A percentile compares a stretch with the other conserved stretches of the same genome.
These are phyloP conservation scores for Chrysomela aeneicollis DNA, from an alignment of 2,888 invertebrate species.

Conservation along the genomic window DNA sequence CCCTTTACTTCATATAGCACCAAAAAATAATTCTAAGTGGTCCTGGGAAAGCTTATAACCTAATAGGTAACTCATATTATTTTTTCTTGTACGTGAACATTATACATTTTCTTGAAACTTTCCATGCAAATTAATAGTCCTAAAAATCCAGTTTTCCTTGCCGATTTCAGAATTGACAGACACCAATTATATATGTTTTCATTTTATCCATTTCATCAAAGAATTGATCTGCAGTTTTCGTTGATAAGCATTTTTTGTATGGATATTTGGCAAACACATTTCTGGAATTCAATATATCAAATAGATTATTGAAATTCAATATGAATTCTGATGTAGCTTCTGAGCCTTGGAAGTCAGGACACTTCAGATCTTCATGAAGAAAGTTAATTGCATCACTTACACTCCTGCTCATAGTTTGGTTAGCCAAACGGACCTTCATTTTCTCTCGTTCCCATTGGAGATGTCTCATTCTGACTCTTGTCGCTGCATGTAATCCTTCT, in stretches of 20 bases:
- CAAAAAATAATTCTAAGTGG: constrained; percentile 33
- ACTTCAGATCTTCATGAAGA: constrained; percentile 28
- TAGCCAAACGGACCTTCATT: constrained; percentile 36
- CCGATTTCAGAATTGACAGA: neutral
- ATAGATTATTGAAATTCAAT: constrained; percentile 32
- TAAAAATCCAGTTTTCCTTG: constrained; percentile 33
- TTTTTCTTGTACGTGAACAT: neutral
- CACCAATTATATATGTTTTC: constrained; percentile 8
- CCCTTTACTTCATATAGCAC: constrained; percentile 30
- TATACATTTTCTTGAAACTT: neutral
- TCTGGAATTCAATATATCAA: constrained; percentile 37
- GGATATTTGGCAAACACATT: constrained; percentile 23
- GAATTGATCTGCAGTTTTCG: neutral
- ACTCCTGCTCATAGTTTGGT: constrained; percentile 35
- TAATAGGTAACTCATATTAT: constrained; percentile 30
- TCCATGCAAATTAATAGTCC: constrained; percentile 21
- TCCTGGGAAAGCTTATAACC: constrained; percentile 33
- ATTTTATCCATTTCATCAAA: neutral
- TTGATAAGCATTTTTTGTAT: constrained; percentile 9
- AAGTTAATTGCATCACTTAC: constrained; percentile 35
- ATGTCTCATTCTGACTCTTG: constrained; percentile 35
- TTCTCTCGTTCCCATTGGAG: constrained; percentile 36
- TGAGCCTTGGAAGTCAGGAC: constrained; percentile 23
- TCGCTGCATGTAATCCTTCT: constrained; percentile 35
- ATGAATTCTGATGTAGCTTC: constrained; percentile 31